phyloP scores from a whole-genome alignment of 2,113 vertebrate species.

The Epinephelus cyanopodus region DNA sequence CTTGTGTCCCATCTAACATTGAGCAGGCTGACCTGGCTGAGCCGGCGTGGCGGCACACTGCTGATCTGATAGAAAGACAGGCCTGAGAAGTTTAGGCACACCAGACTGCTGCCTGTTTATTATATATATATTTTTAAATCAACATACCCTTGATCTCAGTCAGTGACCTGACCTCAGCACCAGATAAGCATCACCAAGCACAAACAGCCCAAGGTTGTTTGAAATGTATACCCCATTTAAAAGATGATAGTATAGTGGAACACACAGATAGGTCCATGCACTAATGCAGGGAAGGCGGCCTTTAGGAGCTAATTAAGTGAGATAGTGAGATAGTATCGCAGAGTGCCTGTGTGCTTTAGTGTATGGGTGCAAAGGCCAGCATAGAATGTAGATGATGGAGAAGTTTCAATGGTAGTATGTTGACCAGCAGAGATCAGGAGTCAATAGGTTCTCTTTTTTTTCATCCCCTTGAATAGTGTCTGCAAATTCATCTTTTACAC shows the following conservation, averaged over 20 bases:
- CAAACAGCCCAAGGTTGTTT: slow-evolving; percentile 77
- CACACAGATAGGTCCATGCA: slow-evolving; percentile 57
- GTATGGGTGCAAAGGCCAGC: slow-evolving; percentile 1
- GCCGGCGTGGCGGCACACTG: slow-evolving; percentile 22
- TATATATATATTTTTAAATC: slow-evolving; percentile 5
- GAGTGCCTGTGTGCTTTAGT: slow-evolving; percentile 12
- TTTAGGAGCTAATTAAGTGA: slow-evolving; percentile 78
- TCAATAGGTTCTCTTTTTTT: not conserved
- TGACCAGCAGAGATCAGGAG: slow-evolving; percentile 3
- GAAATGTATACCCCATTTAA: slow-evolving; percentile 71
- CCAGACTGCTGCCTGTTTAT: slow-evolving; percentile 9
- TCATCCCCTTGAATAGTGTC: not conserved
- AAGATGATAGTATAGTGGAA: slow-evolving; percentile 52
- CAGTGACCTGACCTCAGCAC: slow-evolving; percentile 51
- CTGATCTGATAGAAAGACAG: slow-evolving; percentile 50
- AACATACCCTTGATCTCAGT: slow-evolving; percentile 54
- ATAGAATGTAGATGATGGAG: slow-evolving; percentile 15
- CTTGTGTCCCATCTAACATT: slow-evolving; percentile 64
- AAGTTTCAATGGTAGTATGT: not conserved
- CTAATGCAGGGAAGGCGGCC: slow-evolving; percentile 70
- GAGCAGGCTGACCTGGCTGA: slow-evolving; percentile 48
- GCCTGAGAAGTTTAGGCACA: slow-evolving; percentile 11
- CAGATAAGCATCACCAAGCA: slow-evolving; percentile 76
- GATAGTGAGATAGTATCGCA: slow-evolving; percentile 75
- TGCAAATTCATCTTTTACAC: not conserved